phyloP scores from a whole-genome alignment of 2,797 vertebrate genomes.

The Holocentrus rufus region DNA sequence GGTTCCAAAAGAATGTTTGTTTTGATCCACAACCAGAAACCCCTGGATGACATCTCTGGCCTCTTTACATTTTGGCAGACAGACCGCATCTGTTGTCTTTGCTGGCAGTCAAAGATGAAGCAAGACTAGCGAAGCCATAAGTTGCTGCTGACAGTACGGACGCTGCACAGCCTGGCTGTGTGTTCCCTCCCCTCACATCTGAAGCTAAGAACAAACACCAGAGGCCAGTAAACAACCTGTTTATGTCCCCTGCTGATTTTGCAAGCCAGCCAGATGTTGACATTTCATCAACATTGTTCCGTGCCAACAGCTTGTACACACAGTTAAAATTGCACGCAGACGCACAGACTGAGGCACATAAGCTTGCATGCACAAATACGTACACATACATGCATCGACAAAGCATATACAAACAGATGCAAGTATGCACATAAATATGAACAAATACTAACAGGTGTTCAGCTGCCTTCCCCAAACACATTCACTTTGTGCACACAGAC shows the following conservation, averaged over 20 bases:
- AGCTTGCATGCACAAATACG: neutral
- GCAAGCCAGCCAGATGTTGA: slow-evolving; percentile 66
- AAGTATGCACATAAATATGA: slow-evolving; percentile 34
- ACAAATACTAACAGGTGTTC: slow-evolving; percentile 21
- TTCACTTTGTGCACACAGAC: too few relatives aligned
- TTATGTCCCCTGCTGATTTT: slow-evolving; percentile 57
- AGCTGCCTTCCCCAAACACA: too few relatives aligned
- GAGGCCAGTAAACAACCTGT: slow-evolving; percentile 65
- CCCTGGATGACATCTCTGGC: slow-evolving; percentile 35
- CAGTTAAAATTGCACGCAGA: slow-evolving; percentile 43
- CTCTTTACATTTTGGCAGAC: slow-evolving; percentile 43
- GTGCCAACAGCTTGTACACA: slow-evolving; percentile 49
- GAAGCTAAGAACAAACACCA: slow-evolving; percentile 53
- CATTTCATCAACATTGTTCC: slow-evolving; percentile 54
- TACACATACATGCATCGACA: slow-evolving; percentile 4
- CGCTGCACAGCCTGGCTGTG: slow-evolving; percentile 11
- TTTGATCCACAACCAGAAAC: slow-evolving; percentile 48
- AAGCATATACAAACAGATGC: neutral
- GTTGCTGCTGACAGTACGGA: slow-evolving; percentile 31
- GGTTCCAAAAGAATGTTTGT: slow-evolving; percentile 57
- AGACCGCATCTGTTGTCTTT: slow-evolving; percentile 54
- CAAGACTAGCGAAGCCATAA: slow-evolving; percentile 61
- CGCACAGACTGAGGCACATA: neutral
- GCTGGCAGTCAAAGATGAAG: slow-evolving; percentile 34
- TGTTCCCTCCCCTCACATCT: slow-evolving; percentile 44